Evolutionary conservation across 2,113 vertebrate genomes (phyloP).

Genomic region (Pituophis catenifer): DNA sequence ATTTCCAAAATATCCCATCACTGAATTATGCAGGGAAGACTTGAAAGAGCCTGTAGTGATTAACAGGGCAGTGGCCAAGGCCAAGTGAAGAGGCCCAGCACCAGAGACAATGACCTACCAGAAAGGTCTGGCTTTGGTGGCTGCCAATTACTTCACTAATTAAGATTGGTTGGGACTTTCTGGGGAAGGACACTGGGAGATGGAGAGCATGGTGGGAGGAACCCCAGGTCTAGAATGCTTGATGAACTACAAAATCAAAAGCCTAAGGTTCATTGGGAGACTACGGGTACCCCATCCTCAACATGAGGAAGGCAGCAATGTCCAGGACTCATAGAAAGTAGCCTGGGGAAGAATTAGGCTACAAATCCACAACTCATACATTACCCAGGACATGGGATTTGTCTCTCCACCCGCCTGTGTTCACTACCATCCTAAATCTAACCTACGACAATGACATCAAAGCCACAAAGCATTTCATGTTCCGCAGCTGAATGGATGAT

Average conservation of each 20-base stretch:
- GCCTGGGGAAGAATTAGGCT: neutral
- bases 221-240: neutral
- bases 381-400: neutral
- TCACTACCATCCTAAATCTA: too few species aligned
- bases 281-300: neutral
- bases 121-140: neutral
- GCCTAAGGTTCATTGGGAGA: neutral
- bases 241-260: neutral
- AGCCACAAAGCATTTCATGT: neutral
- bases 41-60: neutral
- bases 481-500: neutral
- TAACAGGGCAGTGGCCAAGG: neutral
- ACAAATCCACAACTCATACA: neutral
- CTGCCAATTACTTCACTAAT: neutral
- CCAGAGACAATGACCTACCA: neutral
- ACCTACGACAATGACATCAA: too few species aligned
- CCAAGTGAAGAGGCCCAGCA: neutral
- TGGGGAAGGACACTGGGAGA: neutral
- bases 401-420: too few species aligned
- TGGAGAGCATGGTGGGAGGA: neutral
- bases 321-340: neutral
- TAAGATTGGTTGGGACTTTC: neutral
- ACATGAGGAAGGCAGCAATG: neutral
- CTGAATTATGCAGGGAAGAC: neutral
- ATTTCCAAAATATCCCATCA: neutral